Evolutionary conservation across 2,888 invertebrate genomes (phyloP).

Genomic region (Drosophila nigricruria): DNA sequence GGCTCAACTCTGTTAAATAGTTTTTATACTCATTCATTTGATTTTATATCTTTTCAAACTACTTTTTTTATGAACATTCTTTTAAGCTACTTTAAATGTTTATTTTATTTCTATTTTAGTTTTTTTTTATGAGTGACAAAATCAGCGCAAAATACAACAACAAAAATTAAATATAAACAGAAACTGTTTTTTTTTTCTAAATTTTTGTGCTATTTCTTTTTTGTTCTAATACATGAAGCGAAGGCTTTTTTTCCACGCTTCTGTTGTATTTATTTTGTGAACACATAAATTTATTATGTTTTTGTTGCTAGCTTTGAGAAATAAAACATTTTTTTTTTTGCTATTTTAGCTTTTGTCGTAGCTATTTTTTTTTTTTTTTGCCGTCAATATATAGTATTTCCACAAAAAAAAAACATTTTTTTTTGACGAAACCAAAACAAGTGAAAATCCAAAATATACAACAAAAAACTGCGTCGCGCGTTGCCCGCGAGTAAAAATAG

Average conservation of each 20-base stretch:
- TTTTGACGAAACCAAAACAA: slow-evolving; percentile 40
- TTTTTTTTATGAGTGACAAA: not conserved
- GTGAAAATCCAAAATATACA: slow-evolving; percentile 34
- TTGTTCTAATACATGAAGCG: slow-evolving; percentile 10
- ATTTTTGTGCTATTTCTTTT: not conserved
- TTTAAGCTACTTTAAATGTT: not conserved
- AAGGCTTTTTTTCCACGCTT: slow-evolving; percentile 33
- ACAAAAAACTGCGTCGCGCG: slow-evolving; percentile 29
- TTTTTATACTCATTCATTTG: too few relatives aligned
- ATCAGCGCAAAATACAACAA: not conserved
- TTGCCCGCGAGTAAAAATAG: slow-evolving; percentile 49
- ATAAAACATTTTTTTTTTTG: slow-evolving; percentile 46
- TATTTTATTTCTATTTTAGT: not conserved
- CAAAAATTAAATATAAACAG: slow-evolving; percentile 11
- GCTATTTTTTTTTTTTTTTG: slow-evolving; percentile 32
- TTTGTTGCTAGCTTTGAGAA: slow-evolving; percentile 29
- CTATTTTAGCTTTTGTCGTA: slow-evolving; percentile 16
- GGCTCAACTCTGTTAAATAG: not conserved
- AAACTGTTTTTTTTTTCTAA: slow-evolving; percentile 3
- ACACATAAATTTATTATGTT: slow-evolving; percentile 54
- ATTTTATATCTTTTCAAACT: not conserved
- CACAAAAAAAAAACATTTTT: slow-evolving; percentile 20
- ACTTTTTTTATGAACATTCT: too few relatives aligned
- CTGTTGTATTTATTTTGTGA: slow-evolving; percentile 25
- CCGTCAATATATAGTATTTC: slow-evolving; percentile 32